Evolutionary conservation across 2,888 invertebrate genomes (phyloP).

Genomic region (Dendrolimus houi): DNA sequence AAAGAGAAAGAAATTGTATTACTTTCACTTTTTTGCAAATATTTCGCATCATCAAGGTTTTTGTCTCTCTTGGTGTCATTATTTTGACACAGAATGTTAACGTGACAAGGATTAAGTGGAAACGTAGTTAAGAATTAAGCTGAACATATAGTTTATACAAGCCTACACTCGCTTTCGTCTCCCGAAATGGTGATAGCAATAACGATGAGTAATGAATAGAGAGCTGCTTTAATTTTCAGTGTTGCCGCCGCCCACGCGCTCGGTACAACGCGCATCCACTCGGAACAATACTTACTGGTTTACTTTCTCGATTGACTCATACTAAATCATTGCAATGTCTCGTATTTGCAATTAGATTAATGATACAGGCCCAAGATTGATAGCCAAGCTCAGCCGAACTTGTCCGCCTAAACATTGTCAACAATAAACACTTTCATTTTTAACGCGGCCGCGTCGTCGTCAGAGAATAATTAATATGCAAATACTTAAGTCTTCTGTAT

Average conservation of each 20-base stretch:
- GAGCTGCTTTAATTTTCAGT: conserved; percentile 72
- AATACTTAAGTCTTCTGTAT: neutral
- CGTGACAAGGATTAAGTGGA: neutral
- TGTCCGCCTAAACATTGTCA: conserved; percentile 25
- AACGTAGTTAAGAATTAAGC: conserved; percentile 7
- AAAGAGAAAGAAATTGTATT: too few species aligned
- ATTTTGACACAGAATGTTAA: too few species aligned
- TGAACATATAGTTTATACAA: conserved; percentile 31
- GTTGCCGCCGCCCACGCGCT: conserved; percentile 64
- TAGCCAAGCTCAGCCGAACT: conserved; percentile 37
- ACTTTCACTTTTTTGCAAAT: too few species aligned
- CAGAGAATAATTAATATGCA: neutral
- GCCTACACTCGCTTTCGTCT: conserved; percentile 70
- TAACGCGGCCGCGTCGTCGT: neutral
- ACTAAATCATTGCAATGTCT: conserved; percentile 67
- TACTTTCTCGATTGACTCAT: conserved; percentile 75
- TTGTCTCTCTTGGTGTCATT: too few species aligned
- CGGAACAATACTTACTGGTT: conserved; percentile 74
- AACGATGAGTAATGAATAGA: conserved; percentile 76
- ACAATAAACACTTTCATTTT: conserved; percentile 44
- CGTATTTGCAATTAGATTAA: conserved; percentile 64
- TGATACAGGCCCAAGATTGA: conserved; percentile 42
- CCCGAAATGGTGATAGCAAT: conserved; percentile 69
- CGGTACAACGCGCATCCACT: conserved; percentile 67
- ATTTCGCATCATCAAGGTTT: too few species aligned